Evolutionary conservation across 2,797 vertebrate genomes (phyloP).

Genomic region (Sebastes kiyomatsui): DNA sequence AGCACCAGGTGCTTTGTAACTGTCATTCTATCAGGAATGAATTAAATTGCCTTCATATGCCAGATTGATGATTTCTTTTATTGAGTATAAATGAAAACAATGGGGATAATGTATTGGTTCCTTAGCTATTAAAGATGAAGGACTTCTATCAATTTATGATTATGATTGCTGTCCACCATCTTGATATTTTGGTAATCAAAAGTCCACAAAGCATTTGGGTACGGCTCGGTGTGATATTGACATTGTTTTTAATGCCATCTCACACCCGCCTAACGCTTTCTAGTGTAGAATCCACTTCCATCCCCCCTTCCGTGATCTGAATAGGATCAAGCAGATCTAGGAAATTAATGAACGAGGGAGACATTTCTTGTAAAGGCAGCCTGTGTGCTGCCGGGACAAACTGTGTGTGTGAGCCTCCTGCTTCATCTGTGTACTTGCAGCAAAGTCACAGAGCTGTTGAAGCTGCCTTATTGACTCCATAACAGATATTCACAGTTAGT

Average conservation of each 20-base stretch:
- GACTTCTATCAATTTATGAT: not conserved
- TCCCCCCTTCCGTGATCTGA: not conserved
- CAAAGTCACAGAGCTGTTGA: not conserved
- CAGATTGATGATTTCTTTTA: not conserved
- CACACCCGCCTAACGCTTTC: not conserved
- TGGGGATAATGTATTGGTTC: not conserved
- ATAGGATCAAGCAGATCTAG: not conserved
- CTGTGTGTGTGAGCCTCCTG: not conserved
- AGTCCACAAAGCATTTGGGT: not conserved
- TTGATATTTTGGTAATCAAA: not conserved
- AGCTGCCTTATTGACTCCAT: not conserved
- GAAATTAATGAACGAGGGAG: not conserved
- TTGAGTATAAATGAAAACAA: not conserved
- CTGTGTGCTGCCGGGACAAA: not conserved
- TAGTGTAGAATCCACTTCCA: not conserved
- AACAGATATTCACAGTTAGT: not conserved
- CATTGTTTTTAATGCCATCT: not conserved
- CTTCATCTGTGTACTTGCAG: not conserved
- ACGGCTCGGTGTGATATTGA: not conserved
- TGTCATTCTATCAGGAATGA: conserved; percentile 5
- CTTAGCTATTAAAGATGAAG: not conserved
- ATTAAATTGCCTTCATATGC: not conserved
- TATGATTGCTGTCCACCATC: not conserved
- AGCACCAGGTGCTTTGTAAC: conserved; percentile 7
- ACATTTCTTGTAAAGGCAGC: not conserved